Base-by-base conservation (phyloP, 2,797 vertebrate genomes). In the Ceryle rudis region DNA sequence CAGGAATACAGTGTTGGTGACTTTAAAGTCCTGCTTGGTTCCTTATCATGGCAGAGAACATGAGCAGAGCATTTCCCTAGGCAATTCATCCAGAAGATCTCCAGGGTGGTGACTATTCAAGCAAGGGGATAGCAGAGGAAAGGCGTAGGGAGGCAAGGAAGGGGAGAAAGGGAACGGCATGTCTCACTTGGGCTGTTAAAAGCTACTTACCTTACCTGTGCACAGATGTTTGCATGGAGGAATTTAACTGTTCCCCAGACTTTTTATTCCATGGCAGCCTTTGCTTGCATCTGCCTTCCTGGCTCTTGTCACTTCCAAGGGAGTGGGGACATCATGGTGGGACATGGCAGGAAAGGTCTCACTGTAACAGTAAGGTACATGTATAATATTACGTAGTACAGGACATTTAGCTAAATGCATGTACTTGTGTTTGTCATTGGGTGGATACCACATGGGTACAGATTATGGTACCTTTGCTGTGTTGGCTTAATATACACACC, bases 371-470 rank as follows among this genome's bases (percentile, higher is more conserved):
- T 33, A 74, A 73, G 52, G 39, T 31, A 41, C 11, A 5, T 12
- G 1, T 22, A 4, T 23, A 47, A 10, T 52, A 33, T 11, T 41
- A 28, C 16, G 13, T 4, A 64, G 22, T 10, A 9, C 8, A 22
- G 19, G 29, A 8, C 22, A 7, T 44, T 49, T 28, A 61, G 42
- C 14, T 61, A 57, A 35, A 41, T 44, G 41, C 14, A 20, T 1
- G n/a, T 49, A 3, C 37, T 65, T 60, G 13, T 5, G 26, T n/a
- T 81, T 11, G 0, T 39, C 39, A 26, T 55, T n/a, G 31, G 47
- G 33, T n/a, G 13, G 51, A 21, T n/a, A 46, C 39, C 3, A 1
- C 4, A 0, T 26, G 22, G n/a, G 42, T 41, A 28, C 31, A 55
- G 66, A 22, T 66, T 35, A 10, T 1, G 1, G 64, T 39, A 28